Conservation (phyloP, 2,888 invertebrate species). For the Operophtera brumata region DNA sequence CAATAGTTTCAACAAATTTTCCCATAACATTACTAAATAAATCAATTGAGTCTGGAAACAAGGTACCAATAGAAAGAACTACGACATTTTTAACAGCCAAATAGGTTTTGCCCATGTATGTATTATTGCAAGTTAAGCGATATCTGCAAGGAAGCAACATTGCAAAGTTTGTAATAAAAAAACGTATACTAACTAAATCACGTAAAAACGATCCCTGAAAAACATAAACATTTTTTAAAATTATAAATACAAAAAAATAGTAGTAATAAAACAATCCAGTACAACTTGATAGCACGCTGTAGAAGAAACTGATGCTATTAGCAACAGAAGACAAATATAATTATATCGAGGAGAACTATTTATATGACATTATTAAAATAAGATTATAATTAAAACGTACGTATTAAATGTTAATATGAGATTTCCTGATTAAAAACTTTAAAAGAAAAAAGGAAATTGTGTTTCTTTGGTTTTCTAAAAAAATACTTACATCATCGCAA, state of each 20-base stretch:
- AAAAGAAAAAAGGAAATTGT: too few species aligned
- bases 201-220: constrained; percentile 55
- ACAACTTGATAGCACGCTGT: too few species aligned
- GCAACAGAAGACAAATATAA: background rate
- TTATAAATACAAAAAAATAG: background rate
- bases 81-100: constrained; percentile 24
- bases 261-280: background rate
- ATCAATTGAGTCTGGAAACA: background rate
- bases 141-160: constrained; percentile 41
- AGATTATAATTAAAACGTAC: too few species aligned
- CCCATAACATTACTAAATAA: background rate
- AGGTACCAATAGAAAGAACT: constrained; percentile 9
- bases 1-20: background rate
- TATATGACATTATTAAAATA: too few species aligned
- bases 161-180: constrained; percentile 25
- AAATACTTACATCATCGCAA: constrained; percentile 49
- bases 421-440: too few species aligned
- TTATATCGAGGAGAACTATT: too few species aligned
- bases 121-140: constrained; percentile 15
- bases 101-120: constrained; percentile 2
- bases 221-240: constrained; percentile 34
- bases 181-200: constrained; percentile 60
- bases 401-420: too few species aligned
- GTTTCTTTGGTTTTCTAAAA: too few species aligned
- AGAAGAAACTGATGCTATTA: background rate